These are phyloP conservation scores for Centropus bengalensis DNA, from an alignment of 2,113 vertebrate genomes.

Conservation along the genomic window DNA sequence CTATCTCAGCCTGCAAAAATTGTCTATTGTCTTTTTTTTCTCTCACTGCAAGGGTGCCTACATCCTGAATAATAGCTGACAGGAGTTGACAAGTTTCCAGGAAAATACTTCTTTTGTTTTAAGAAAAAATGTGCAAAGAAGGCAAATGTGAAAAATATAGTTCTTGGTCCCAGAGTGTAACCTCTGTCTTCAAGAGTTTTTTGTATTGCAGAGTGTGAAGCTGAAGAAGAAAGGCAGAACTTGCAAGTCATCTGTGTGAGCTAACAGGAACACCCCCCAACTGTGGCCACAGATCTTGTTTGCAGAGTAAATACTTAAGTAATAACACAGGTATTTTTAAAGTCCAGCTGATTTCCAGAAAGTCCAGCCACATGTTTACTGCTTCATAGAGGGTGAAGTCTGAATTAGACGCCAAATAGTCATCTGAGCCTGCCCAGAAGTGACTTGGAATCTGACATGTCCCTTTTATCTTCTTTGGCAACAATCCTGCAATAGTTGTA, in stretches of 20 bases:
- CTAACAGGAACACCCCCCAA: neutral
- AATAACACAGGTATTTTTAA: conserved; percentile 43
- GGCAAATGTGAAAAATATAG: neutral
- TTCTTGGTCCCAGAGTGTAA: neutral
- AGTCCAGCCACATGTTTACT: neutral
- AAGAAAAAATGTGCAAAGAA: neutral
- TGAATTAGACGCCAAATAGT: conserved; percentile 1
- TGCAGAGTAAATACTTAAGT: conserved; percentile 2
- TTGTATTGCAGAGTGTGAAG: neutral
- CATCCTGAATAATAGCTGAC: neutral
- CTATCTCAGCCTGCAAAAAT: neutral
- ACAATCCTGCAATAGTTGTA: conserved; percentile 26
- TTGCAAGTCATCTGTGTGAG: neutral
- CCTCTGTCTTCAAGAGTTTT: neutral
- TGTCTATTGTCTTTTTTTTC: neutral
- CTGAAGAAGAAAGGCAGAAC: neutral
- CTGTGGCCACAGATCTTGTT: neutral
- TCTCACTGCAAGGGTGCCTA: neutral
- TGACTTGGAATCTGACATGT: conserved; percentile 38
- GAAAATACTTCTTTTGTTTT: neutral
- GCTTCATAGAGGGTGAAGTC: neutral
- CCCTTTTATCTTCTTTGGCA: conserved; percentile 39
- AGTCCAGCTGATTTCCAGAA: conserved; percentile 40
- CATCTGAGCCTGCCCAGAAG: conserved; percentile 9
- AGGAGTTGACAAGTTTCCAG: neutral